These are phyloP conservation scores for Tethea ocularis DNA, from an alignment of 2,888 invertebrate species.

Conservation along the genomic window DNA sequence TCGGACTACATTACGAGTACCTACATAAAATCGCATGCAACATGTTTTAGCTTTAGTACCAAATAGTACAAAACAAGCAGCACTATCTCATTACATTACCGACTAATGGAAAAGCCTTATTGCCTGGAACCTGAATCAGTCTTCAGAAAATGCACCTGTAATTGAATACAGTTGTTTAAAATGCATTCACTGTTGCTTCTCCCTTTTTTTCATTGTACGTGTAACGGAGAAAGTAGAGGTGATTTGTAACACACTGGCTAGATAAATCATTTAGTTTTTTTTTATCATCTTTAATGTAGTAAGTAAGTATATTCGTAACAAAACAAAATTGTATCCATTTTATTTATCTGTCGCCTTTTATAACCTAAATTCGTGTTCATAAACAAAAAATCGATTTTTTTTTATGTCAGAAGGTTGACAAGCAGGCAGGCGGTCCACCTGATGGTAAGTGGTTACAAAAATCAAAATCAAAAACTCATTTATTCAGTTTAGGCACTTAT, in stretches of 20 bases:
- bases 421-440: too few relatives aligned
- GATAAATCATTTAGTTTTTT: too few relatives aligned
- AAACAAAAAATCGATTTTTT: not conserved
- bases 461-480: too few relatives aligned
- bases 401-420: too few relatives aligned
- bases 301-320: not conserved
- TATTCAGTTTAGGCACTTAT: too few relatives aligned
- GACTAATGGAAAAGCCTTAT: constrained; percentile 30
- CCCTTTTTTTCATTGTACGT: too few relatives aligned
- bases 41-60: constrained; percentile 17
- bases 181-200: not conserved
- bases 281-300: too few relatives aligned
- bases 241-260: too few relatives aligned
- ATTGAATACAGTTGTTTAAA: constrained; percentile 2
- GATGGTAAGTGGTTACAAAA: too few relatives aligned
- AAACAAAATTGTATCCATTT: not conserved
- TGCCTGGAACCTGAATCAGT: constrained; percentile 9
- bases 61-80: constrained; percentile 26
- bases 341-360: not conserved
- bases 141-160: constrained; percentile 5
- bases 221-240: too few relatives aligned
- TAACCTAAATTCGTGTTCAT: not conserved
- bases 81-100: constrained; percentile 32
- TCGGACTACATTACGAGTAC: constrained; percentile 15
- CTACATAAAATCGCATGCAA: constrained; percentile 27